Percentiles rank a stretch among this genome's conserved stretches.
Conservation (phyloP, 2,888 invertebrate species). For the Clitarchus hookeri region DNA sequence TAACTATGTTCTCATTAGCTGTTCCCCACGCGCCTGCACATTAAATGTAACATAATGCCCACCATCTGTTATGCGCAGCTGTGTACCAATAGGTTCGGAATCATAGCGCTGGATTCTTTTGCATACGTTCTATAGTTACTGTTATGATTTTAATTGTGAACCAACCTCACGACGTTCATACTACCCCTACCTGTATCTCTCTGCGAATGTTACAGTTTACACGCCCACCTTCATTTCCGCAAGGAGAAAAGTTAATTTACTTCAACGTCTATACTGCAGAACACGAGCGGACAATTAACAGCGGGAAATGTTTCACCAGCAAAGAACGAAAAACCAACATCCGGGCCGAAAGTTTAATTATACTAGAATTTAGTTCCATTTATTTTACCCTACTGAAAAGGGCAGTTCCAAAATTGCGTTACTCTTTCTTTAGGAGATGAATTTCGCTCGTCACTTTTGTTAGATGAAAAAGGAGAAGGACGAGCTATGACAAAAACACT, state of each 20-base stretch:
- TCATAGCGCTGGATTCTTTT: no score
- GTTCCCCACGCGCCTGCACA: no score
- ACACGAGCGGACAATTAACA: no score
- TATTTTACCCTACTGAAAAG: neutral
- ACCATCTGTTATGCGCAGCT: no score
- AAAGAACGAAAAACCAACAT: neutral
- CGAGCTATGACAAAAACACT: neutral
- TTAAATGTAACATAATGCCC: no score
- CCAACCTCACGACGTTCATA: no score
- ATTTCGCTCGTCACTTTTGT: neutral
- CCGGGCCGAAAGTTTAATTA: neutral
- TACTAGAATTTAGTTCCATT: neutral
- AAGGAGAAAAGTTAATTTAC: neutral
- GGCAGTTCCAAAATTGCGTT: neutral
- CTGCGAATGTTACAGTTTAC: neutral
- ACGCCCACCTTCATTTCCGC: neutral
- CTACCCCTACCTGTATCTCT: no score
- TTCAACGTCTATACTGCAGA: neutral
- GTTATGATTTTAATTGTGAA: no score
- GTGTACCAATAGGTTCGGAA: no score
- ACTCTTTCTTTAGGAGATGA: neutral
- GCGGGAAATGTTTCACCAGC: neutral
- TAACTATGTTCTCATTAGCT: no score
- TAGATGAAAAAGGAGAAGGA: neutral
- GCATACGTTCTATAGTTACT: no score